These are phyloP conservation scores for Bambusicola thoracicus DNA, from an alignment of 2,113 vertebrate species.

Conservation along the genomic window DNA sequence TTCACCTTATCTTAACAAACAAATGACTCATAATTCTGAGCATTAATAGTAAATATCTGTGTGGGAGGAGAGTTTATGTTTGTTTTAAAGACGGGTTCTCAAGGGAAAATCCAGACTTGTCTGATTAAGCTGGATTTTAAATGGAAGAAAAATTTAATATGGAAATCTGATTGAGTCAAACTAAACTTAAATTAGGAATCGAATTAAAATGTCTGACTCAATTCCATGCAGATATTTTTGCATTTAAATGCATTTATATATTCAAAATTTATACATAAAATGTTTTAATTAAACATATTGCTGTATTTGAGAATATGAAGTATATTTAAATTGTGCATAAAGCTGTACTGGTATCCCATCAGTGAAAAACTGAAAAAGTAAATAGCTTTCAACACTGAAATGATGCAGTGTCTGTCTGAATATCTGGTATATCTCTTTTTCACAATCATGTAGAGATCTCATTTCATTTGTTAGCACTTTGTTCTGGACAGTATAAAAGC, in stretches of 20 bases:
- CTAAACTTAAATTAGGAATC: background rate
- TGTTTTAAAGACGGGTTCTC: background rate
- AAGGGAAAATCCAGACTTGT: background rate
- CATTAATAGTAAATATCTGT: background rate
- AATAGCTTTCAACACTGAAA: background rate
- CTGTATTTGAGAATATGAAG: background rate
- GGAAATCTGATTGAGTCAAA: background rate
- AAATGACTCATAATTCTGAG: background rate
- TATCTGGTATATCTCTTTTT: background rate
- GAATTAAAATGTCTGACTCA: background rate
- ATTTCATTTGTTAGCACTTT: background rate
- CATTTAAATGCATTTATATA: background rate
- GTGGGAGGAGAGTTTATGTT: background rate
- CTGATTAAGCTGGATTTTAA: background rate
- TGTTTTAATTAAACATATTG: background rate
- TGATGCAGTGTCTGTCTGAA: accelerated
- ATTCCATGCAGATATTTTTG: background rate
- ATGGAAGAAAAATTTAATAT: background rate
- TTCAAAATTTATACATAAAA: background rate
- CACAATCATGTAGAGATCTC: background rate
- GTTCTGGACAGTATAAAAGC: background rate
- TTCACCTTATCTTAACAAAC: background rate
- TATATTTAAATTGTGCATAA: background rate
- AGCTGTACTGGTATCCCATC: background rate
- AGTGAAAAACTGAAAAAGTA: background rate